A percentile compares a stretch with the other conserved stretches of the same genome.
phyloP scores from a whole-genome alignment of 2,113 vertebrate species.

The Apteryx mantelli region DNA sequence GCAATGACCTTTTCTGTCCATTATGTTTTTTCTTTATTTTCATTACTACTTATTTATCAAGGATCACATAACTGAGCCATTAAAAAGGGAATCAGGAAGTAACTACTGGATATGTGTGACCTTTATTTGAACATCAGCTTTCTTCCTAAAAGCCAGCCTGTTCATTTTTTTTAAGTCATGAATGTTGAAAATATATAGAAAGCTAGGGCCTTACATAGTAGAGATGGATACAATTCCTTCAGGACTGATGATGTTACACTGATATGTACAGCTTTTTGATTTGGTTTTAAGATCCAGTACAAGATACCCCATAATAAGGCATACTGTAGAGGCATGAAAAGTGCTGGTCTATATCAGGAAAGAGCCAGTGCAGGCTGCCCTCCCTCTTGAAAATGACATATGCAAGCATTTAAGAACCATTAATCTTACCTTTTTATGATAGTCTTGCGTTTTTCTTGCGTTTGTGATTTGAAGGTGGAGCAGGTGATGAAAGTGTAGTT shows the following conservation, averaged over 20 bases:
- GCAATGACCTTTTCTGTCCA: neutral
- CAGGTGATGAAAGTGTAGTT: neutral
- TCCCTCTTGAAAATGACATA: neutral
- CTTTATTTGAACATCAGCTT: neutral
- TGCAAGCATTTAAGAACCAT: neutral
- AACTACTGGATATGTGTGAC: neutral
- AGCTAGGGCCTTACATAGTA: fast-evolving
- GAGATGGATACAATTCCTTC: neutral
- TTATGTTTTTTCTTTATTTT: neutral
- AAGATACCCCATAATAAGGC: neutral
- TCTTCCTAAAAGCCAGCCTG: neutral
- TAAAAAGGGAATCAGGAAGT: neutral
- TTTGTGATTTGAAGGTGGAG: neutral
- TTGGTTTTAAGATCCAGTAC: neutral
- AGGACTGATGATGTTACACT: neutral
- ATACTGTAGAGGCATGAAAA: neutral
- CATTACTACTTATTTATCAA: neutral
- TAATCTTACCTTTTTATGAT: neutral
- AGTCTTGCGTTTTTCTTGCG: neutral
- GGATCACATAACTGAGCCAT: neutral
- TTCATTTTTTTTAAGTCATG: neutral
- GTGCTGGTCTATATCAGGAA: neutral
- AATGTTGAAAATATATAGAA: neutral
- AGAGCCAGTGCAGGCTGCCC: neutral
- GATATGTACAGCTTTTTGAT: neutral